These are phyloP conservation scores for Leucania comma DNA, from an alignment of 2,888 invertebrate species.

Conservation along the genomic window DNA sequence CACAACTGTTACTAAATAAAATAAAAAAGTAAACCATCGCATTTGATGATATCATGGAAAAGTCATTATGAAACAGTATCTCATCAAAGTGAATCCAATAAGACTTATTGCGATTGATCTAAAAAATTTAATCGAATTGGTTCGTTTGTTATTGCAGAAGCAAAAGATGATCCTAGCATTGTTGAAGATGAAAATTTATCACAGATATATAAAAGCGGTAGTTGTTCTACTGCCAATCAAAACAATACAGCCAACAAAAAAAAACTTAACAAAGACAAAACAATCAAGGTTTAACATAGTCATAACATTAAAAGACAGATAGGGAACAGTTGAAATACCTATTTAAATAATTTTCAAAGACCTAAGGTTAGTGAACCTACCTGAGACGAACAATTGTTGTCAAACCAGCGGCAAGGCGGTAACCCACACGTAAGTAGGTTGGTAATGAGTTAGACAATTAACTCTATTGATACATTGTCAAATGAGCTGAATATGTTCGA, in stretches of 20 bases:
- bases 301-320: conserved; percentile 43
- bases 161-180: background rate
- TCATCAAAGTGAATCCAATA: conserved; percentile 17
- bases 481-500: conserved; percentile 51
- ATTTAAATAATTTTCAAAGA: conserved; percentile 62
- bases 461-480: conserved; percentile 56
- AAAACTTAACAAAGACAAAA: conserved; percentile 1
- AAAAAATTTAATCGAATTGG: background rate
- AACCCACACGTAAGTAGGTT: conserved; percentile 65
- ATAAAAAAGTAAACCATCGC: conserved; percentile 43
- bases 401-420: conserved; percentile 60
- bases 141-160: background rate
- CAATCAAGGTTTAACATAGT: conserved; percentile 21
- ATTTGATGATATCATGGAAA: conserved; percentile 52
- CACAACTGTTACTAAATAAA: conserved; percentile 53
- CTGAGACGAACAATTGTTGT: conserved; percentile 69
- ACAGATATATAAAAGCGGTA: background rate
- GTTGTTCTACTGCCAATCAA: background rate
- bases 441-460: conserved; percentile 72
- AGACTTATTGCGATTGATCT: background rate
- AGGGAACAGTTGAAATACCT: conserved; percentile 54
- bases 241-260: conserved; percentile 3
- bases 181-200: conserved; percentile 1
- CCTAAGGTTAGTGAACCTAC: conserved; percentile 73
- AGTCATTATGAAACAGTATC: conserved; percentile 43